These are phyloP conservation scores for Serripes groenlandicus DNA, from an alignment of 2,888 invertebrate genomes.

Conservation along the genomic window DNA sequence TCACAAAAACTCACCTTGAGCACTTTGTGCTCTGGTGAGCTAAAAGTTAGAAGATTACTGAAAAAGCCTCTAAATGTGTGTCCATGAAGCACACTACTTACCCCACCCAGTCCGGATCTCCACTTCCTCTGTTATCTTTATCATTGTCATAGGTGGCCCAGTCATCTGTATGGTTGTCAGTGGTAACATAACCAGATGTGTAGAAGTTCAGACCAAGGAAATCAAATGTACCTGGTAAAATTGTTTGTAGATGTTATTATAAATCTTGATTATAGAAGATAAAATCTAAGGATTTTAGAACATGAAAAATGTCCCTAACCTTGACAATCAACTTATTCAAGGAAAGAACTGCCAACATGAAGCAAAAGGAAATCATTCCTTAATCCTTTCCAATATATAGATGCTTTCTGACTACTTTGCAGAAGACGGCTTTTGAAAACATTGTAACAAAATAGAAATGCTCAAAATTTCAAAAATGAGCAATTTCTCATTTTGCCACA, in stretches of 20 bases:
- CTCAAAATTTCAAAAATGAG: neutral
- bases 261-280: no score
- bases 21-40: no score
- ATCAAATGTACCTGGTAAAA: slow-evolving; percentile 88
- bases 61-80: no score
- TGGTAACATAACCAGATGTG: slow-evolving; percentile 84
- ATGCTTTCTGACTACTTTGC: neutral
- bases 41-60: no score
- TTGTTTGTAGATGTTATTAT: no score
- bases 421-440: neutral
- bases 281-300: no score
- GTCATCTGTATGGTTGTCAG: slow-evolving; percentile 63
- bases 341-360: no score
- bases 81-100: slow-evolving; percentile 31
- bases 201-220: slow-evolving; percentile 93
- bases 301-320: no score
- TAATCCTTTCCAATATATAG: neutral
- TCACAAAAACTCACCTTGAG: no score
- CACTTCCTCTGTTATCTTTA: slow-evolving; percentile 63
- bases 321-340: no score
- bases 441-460: neutral
- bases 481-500: neutral
- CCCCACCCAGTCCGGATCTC: slow-evolving; percentile 69
- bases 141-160: slow-evolving; percentile 74
- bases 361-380: neutral